A percentile compares a stretch with the other conserved stretches of the same genome.
Conservation (phyloP, 2,797 vertebrate species). For the Lutjanus campechanus region DNA sequence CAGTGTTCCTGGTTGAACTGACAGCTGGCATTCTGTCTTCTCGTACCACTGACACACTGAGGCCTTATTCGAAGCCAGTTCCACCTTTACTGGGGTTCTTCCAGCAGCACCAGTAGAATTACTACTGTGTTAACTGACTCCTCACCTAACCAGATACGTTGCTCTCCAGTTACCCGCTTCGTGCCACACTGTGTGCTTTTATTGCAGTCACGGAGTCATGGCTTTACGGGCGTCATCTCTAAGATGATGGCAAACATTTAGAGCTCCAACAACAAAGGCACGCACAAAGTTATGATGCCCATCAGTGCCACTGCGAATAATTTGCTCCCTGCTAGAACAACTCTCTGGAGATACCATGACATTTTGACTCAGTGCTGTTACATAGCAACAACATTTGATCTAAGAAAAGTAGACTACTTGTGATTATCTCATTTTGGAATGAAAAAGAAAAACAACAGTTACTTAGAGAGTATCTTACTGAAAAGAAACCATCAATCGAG, state of each 20-base stretch:
- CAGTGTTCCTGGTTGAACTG: slow-evolving; percentile 69
- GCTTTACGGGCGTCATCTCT: slow-evolving; percentile 35
- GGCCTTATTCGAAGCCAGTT: slow-evolving; percentile 57
- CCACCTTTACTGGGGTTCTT: slow-evolving; percentile 72
- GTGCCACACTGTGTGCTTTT: slow-evolving; percentile 44
- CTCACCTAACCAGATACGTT: slow-evolving; percentile 71
- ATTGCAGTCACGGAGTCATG: slow-evolving; percentile 45
- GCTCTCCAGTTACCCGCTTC: slow-evolving; percentile 73
- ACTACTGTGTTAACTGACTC: slow-evolving; percentile 73
- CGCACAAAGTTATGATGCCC: slow-evolving; percentile 39
- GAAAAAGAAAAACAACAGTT: neutral
- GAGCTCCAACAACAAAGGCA: slow-evolving; percentile 28
- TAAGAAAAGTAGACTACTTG: slow-evolving; percentile 9
- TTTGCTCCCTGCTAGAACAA: slow-evolving; percentile 44
- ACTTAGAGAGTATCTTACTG: neutral
- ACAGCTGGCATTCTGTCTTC: slow-evolving; percentile 77
- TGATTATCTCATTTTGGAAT: slow-evolving; percentile 40
- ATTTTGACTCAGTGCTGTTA: slow-evolving; percentile 58
- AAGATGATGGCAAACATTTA: slow-evolving; percentile 53
- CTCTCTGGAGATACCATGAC: slow-evolving; percentile 39
- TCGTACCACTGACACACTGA: slow-evolving; percentile 68
- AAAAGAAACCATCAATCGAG: neutral
- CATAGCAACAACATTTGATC: slow-evolving; percentile 64
- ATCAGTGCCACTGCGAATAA: slow-evolving; percentile 32
- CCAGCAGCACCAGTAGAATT: slow-evolving; percentile 58